Evolutionary conservation across 37 sponge, comb jelly and placozoan genomes (phyloP).

Genomic region (Beroe ovata): DNA sequence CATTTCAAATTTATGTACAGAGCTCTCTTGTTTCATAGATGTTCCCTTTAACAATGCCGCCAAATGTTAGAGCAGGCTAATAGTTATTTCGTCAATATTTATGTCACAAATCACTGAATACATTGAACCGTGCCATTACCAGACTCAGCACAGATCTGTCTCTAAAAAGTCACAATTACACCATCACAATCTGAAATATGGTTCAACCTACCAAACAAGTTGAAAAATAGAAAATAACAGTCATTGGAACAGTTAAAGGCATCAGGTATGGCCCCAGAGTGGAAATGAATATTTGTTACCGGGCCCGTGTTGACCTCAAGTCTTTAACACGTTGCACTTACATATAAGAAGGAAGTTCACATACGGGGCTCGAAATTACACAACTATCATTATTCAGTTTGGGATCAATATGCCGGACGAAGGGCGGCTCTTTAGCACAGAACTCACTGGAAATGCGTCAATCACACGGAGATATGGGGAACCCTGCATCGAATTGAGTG

Average conservation of each 20-base stretch:
- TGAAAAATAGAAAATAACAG: constrained; percentile 6
- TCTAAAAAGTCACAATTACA: constrained; percentile 50
- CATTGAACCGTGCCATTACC: constrained; percentile 7
- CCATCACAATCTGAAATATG: constrained; percentile 39
- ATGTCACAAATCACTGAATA: constrained; percentile 16
- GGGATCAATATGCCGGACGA: too few species aligned
- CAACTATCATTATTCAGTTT: too few species aligned
- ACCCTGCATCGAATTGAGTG: too few species aligned
- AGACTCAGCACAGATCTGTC: not conserved
- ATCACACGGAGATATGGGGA: too few species aligned
- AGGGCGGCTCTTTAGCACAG: too few species aligned
- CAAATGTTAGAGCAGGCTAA: not conserved
- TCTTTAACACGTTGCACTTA: not conserved
- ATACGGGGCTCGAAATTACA: too few species aligned
- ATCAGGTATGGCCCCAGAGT: too few species aligned
- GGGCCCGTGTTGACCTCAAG: too few species aligned
- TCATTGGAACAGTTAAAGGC: not conserved
- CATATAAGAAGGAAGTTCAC: not conserved
- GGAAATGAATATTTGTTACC: too few species aligned
- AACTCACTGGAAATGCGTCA: too few species aligned
- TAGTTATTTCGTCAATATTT: not conserved
- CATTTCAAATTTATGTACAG: constrained; percentile 67
- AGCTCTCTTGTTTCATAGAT: not conserved
- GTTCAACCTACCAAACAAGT: constrained; percentile 33
- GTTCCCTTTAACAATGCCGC: constrained; percentile 10